phyloP scores from a whole-genome alignment of 2,888 invertebrate genomes.

The Podotricha telesiphe region DNA sequence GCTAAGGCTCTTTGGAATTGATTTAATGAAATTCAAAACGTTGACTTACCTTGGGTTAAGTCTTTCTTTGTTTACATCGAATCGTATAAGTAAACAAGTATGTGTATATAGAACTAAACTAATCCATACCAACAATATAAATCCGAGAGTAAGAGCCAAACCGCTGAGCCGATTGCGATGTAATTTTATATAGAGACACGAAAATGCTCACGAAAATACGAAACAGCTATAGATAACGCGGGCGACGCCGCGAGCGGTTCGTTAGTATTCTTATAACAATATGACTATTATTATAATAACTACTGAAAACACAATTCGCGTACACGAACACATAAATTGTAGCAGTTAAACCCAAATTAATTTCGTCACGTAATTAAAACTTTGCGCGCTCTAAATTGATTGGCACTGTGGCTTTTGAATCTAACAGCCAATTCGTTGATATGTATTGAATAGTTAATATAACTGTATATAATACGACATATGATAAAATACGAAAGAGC shows the following conservation, averaged over 20 bases:
- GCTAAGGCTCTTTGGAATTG: constrained; percentile 35
- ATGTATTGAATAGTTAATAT: neutral
- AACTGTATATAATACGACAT: no score
- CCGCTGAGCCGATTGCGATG: no score
- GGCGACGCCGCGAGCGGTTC: no score
- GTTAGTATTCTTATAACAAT: no score
- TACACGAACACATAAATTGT: constrained; percentile 39
- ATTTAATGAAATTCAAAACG: constrained; percentile 40
- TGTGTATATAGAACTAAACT: no score
- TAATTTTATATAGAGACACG: no score
- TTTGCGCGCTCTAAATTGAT: constrained; percentile 52
- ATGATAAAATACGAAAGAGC: no score
- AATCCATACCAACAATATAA: no score
- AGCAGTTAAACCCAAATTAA: constrained; percentile 60
- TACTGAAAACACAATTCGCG: neutral
- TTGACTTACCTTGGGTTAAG: neutral
- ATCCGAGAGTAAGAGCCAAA: no score
- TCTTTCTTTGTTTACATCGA: neutral
- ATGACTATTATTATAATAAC: neutral
- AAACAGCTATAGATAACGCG: no score
- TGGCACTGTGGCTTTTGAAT: constrained; percentile 32
- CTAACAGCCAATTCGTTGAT: neutral
- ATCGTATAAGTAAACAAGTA: no score
- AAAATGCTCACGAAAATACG: no score
- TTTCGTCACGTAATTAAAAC: constrained; percentile 65